Base-by-base conservation (phyloP, 2,797 vertebrate species). In the Pelochelys cantorii region DNA sequence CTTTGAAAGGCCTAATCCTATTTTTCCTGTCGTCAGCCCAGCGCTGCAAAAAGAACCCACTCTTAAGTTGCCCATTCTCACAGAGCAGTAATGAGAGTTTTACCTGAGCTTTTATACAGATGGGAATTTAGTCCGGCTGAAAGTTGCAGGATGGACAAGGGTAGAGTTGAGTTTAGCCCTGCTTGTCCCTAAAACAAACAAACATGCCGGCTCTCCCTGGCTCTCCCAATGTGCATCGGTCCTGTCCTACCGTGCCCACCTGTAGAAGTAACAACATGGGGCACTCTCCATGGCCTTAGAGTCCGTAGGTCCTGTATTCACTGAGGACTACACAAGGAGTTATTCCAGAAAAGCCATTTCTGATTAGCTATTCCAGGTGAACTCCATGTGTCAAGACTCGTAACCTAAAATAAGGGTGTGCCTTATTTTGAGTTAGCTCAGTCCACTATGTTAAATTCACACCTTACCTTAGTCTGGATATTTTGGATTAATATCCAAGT, bases 11-110 rank as follows among this genome's bases (percentile, higher is more conserved):
- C 25, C 18, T 12, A 83, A 2, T 7, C 5, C 52, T 48, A 42
- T 7, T 4, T 20, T 11, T 12, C 12, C 27, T 11, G 4, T 25
- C 3, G 1, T 17, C 4, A 17, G n/a, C 62, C 31, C 4, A 2
- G 18, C 10, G 62, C 17, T 68, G 62, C 62, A 42, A 86, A 84
- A 79, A 80, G 22, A 89, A 31, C 2, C 0, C 37, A 75, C 11
- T 42, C 23, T 42, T 6, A 14, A 75, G 18, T 48, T 12, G 37
- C 23, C 34, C 37, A 48, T 15, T 5, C 5, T 25, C 37, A 27
- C 15, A 68, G 7, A 68, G 62, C 7, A 34, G 17, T 68, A 34
- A 68, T n/a, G 31, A 17, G 31, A 34, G 34, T 48, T 7, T 75
- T 25, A 25, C 23, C 37, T 48, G 71, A 27, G 11, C 22, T 48